A percentile compares a stretch with the other conserved stretches of the same genome.
phyloP scores from a whole-genome alignment of 2,113 vertebrate genomes.

The Triplophysa siluroides region DNA sequence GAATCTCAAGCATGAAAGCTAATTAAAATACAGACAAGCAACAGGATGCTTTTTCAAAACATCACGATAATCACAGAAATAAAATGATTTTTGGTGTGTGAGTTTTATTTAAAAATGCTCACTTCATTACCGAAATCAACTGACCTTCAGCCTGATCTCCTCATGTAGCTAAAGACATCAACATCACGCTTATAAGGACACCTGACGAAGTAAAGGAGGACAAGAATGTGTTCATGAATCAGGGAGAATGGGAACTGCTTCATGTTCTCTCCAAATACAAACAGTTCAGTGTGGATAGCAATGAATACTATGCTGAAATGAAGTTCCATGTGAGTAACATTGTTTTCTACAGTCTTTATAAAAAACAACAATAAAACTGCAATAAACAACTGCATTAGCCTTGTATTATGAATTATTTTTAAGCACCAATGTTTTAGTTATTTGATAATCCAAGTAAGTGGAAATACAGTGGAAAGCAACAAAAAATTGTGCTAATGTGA shows the following conservation, averaged over 20 bases:
- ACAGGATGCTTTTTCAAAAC: not conserved
- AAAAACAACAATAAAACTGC: not conserved
- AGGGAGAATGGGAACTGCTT: constrained; percentile 97
- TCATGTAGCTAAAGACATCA: constrained; percentile 88
- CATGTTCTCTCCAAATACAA: constrained; percentile 83
- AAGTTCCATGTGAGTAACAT: constrained; percentile 87
- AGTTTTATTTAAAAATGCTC: not conserved
- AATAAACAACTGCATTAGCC: not conserved
- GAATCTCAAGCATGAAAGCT: not conserved
- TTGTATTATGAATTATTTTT: no score
- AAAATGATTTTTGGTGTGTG: not conserved
- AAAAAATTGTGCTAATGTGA: not conserved
- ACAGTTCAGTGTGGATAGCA: constrained; percentile 85
- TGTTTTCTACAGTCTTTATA: not conserved
- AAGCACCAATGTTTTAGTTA: not conserved
- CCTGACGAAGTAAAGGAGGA: constrained; percentile 87
- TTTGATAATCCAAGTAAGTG: not conserved
- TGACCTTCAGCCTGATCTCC: constrained; percentile 47
- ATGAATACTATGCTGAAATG: constrained; percentile 87
- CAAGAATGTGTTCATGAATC: constrained; percentile 92
- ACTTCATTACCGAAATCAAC: not conserved
- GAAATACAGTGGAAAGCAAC: not conserved
- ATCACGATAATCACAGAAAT: not conserved
- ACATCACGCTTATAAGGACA: constrained; percentile 89
- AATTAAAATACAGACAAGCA: not conserved